A percentile compares a stretch with the other conserved stretches of the same genome.
phyloP scores from a whole-genome alignment of 2,888 invertebrate species.

The Leucania comma region DNA sequence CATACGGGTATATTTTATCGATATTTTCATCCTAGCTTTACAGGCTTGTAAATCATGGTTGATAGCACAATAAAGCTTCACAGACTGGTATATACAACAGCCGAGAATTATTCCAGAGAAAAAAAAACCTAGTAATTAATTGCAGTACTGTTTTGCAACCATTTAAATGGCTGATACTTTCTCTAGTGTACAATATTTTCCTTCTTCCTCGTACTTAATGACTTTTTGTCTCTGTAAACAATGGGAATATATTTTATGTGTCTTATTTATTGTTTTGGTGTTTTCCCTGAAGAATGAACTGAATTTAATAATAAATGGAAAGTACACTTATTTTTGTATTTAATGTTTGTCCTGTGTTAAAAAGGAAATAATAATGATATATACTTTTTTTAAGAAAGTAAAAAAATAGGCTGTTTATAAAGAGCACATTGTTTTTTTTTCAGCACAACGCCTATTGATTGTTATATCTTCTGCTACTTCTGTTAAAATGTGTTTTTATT shows the following conservation, averaged over 20 bases:
- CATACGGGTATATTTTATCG: conserved; percentile 14
- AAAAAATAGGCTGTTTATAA: no score
- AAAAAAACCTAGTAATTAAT: conserved; percentile 56
- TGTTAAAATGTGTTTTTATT: background rate
- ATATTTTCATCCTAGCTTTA: conserved; percentile 47
- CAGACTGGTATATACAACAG: conserved; percentile 43
- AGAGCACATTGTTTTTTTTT: no score
- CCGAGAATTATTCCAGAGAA: conserved; percentile 36
- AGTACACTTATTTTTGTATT: no score
- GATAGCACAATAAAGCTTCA: conserved; percentile 57
- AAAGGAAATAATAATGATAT: no score
- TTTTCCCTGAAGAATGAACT: conserved; percentile 13
- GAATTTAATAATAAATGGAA: conserved; percentile 12
- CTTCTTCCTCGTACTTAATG: conserved; percentile 43
- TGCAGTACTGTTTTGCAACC: conserved; percentile 43
- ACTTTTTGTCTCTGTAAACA: conserved; percentile 48
- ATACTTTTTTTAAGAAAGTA: no score
- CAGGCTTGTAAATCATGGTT: conserved; percentile 42
- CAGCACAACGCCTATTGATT: background rate
- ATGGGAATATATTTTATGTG: conserved; percentile 39
- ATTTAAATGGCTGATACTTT: conserved; percentile 56
- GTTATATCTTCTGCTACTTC: background rate
- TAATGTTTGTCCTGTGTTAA: no score
- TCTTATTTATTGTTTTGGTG: conserved; percentile 28
- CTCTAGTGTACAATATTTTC: conserved; percentile 51